Evolutionary conservation across 2,888 invertebrate species (phyloP), one percentile per base, ranked within the genome.

Genomic region (Leptopilina myrica): DNA sequence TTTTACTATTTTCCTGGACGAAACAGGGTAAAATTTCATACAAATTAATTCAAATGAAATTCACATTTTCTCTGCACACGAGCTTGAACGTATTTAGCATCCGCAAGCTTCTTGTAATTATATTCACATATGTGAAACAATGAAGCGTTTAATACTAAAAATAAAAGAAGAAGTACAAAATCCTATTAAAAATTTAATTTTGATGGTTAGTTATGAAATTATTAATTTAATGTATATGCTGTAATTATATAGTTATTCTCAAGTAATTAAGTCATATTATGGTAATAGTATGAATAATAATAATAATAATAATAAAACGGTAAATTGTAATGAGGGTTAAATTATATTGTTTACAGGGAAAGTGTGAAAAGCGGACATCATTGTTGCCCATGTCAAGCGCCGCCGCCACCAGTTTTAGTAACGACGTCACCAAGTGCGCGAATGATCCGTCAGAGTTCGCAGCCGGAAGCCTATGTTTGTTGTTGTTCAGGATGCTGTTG

Each of bases 391-490:
- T 95, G 95, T 89, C 95, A 95, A 84, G 94, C 93, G 84, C 94
- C 94, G 86, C 96, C 96, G 79, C 94, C 95, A 78, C 94, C 96
- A 84, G 93, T 96, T 85, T 94, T 96, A 82, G 96, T 96, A 79
- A 94, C 95, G 77, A 94, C 95, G 85, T 93, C 95, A 86, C 93
- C 95, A 91, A 94, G 95, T 86, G 92, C 94, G 49, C 94, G 97
- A 91, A 97, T 98, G 90, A 97, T 97, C 91, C 95, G 97, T 78
- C 97, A 96, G 93, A 96, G 96, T 92, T 96, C 96, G 85, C 97
- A 97, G 90, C 96, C 97, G 84, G 97, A 97, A 92, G 95, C 96
- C 81, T 93, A 94, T 78, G 92, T 93, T 86, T 91, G 91, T 84
- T 92, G 92, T 82, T 92, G 92, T 81, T 87, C 90, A 82, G 90